A percentile compares a stretch with the other conserved stretches of the same genome.
phyloP scores from a whole-genome alignment of 30 jellyfish, hydroid and myxozoan genomes.

The Hydractinia symbiolongicarpus region DNA sequence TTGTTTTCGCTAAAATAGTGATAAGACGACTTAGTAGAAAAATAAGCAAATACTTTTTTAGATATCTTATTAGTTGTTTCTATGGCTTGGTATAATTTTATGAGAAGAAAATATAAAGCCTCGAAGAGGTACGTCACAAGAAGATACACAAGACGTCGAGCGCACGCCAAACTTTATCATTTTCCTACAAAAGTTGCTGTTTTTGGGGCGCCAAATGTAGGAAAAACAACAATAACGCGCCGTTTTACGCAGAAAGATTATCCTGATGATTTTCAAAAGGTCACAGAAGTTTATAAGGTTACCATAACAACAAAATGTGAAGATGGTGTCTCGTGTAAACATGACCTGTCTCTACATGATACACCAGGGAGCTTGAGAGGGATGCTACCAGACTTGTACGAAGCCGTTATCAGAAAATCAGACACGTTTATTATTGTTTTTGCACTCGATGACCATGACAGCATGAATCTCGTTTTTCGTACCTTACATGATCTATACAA shows the following conservation, averaged over 20 bases:
- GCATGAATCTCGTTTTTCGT: neutral
- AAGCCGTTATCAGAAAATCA: neutral
- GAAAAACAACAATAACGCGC: conserved; percentile 17
- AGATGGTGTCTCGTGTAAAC: conserved; percentile 6
- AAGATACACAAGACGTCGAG: conserved; percentile 12
- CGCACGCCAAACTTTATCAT: neutral
- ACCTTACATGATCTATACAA: conserved; percentile 5
- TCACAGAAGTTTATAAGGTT: conserved; percentile 13
- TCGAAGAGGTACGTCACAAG: neutral
- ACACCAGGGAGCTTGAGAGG: conserved; percentile 7
- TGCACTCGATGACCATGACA: conserved; percentile 6
- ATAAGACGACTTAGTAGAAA: too few species aligned
- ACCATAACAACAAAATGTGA: conserved; percentile 13
- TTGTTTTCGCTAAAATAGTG: too few species aligned
- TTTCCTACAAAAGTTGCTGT: conserved; percentile 18
- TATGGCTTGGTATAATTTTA: conserved; percentile 10
- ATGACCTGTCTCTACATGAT: conserved; percentile 23
- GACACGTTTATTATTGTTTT: conserved; percentile 6
- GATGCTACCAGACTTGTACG: conserved; percentile 11
- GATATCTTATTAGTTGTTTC: neutral
- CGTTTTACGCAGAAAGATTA: neutral
- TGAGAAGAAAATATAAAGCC: neutral
- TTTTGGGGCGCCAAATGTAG: conserved; percentile 20
- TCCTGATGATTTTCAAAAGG: conserved; percentile 26
- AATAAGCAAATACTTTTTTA: too few species aligned